Base-by-base conservation (phyloP, 2,888 invertebrate genomes). In the Dyspetes luteomarginatus region DNA sequence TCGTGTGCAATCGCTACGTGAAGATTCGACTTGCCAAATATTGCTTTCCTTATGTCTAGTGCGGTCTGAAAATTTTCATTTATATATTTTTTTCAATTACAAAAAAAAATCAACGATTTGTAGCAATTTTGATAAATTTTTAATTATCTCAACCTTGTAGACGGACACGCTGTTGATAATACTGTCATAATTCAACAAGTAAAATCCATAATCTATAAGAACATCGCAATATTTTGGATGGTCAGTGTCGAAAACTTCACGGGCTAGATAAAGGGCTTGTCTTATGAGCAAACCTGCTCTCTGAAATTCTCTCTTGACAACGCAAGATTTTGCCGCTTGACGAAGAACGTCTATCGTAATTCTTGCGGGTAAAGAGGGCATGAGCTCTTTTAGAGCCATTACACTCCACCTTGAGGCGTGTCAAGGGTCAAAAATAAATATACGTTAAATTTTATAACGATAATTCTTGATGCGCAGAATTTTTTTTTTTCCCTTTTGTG, bases 1-100 rank as follows among this genome's bases (percentile, higher is more conserved):
- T 98, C 98, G 91, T 97, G 96, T 28, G 97, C 97, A 28, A 97
- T 94, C 0, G 98, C 98, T 85, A 98, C 96, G 91, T 96, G 96
- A 82, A 98, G 94, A 92, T 97, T 98, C 90, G 95, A 94, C 88
- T 95, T 95, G 0, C 97, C 97, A 93, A 97, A 98, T 87, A 97
- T 95, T 68, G 93, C 93, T 86, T 95, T 95, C 77, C 97, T 95
- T 45, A 96, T 95, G 52, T 94, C 93, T 81, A 98, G 92, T 0
- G 97, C 96, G 89, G 95, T 94, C 94, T 96, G 92, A 1, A 83
- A 76, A 24, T 4, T 48, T 4, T 4, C 5, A n/a, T 4, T 3
- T 36, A 24, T 41, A 15, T 19, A 17, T 30, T 36, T 22, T 36
- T 52, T 12, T 5, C n/a, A 22, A 19, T 17, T 22, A 22, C n/a